Base-by-base conservation (phyloP, 1,140 invertebrate genomes). In the Drosophila yakuba region DNA sequence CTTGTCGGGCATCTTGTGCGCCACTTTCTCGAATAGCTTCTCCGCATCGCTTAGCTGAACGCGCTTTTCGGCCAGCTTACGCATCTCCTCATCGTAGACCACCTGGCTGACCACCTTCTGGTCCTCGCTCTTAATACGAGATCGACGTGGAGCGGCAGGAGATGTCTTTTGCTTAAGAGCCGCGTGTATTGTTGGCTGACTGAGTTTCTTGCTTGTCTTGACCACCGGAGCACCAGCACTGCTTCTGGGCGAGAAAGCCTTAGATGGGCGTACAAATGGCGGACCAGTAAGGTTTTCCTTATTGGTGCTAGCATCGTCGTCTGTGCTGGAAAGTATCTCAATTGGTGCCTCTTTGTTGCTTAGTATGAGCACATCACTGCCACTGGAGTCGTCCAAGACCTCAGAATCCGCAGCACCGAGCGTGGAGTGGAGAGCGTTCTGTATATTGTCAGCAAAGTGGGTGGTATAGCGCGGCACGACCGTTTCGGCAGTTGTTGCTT, bases 321-420 rank as follows among this genome's bases (percentile, higher is more conserved):
- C 83, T 4, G 72, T 59, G 39, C 86, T 89, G 4, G 68, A 85
- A 36, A 91, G 78, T 45, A 92, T 86, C 54, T 91, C 91, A 32
- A 92, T 92, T 4, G 81, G 56, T 5, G 59, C 45, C 32, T 92
- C 76, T 43, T 61, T 86, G 45, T 74, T 74, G 61, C 74, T 92
- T 2, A 91, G 41, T 5, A 91, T 72, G 7, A 89, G 55, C 6
- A 91, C 78, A 55, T 91, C 90, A 44, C 90, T 91, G 32, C 54
- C 25, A 12, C 57, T 68, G 2, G 90, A 91, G 12, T 82, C 77
- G 2, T 44, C 64, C 1, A 48, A 41, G 6, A 17, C 2, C 20
- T 20, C 17, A 17, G 43, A 5, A 35, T 47, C 20, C 45, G 25
- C 38, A 12, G 23, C 12, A 0, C 4, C 8, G 3, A 91, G 10